Conservation (phyloP, 2,113 vertebrate genomes). For the Phasianus colchicus region DNA sequence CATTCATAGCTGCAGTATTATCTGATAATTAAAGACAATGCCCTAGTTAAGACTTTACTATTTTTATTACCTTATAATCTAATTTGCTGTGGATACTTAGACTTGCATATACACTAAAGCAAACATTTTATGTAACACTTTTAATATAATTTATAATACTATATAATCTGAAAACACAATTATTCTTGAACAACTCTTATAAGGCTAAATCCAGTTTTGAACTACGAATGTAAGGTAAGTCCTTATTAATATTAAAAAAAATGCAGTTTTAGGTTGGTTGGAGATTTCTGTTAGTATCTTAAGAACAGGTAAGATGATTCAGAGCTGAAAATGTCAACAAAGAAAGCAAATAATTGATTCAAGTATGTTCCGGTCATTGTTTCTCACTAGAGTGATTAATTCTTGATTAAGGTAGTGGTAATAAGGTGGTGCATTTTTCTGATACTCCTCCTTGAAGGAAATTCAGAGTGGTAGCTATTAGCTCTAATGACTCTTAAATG, state of each 20-base stretch:
- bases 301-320: constrained; percentile 12
- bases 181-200: not conserved
- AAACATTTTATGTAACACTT: not conserved
- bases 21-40: not conserved
- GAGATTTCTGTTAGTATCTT: not conserved
- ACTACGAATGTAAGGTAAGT: not conserved
- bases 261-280: not conserved
- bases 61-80: not conserved
- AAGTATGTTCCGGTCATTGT: not conserved
- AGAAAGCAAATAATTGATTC: constrained; percentile 44
- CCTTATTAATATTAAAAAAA: constrained; percentile 5
- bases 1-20: not conserved
- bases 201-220: not conserved
- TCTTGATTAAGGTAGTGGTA: constrained; percentile 52
- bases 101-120: not conserved
- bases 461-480: constrained; percentile 54
- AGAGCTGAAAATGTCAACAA: constrained; percentile 14
- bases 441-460: constrained; percentile 44
- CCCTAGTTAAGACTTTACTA: not conserved
- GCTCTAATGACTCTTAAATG: constrained; percentile 57
- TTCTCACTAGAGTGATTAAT: constrained; percentile 57
- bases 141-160: not conserved
- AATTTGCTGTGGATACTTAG: not conserved
- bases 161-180: not conserved
- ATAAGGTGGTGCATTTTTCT: constrained; percentile 42